phyloP scores from a whole-genome alignment of 2,888 invertebrate genomes.

The Eubasilissa splendida region DNA sequence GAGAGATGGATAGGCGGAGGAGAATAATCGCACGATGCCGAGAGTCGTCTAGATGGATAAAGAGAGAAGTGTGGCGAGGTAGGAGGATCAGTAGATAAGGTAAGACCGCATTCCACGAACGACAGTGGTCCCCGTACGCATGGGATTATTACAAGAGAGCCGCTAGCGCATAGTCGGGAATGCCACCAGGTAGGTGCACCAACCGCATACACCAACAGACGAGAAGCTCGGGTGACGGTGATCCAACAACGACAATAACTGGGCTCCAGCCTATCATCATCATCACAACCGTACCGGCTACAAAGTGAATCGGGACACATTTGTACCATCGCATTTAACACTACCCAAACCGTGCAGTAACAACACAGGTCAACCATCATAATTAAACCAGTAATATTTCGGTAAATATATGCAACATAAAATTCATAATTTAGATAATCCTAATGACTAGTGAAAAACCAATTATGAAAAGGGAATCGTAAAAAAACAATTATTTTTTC shows the following conservation, averaged over 20 bases:
- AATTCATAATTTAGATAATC: too few relatives aligned
- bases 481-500: too few relatives aligned
- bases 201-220: not conserved
- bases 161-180: conserved; percentile 10
- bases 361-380: too few relatives aligned
- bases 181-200: not conserved
- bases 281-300: too few relatives aligned
- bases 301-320: conserved; percentile 5
- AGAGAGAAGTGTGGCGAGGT: conserved; percentile 12
- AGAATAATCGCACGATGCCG: conserved; percentile 35
- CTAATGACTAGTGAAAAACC: too few relatives aligned
- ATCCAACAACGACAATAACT: not conserved
- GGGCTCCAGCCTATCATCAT: not conserved
- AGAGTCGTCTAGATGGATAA: conserved; percentile 11
- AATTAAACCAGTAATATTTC: too few relatives aligned
- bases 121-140: conserved; percentile 17
- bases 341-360: not conserved
- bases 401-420: too few relatives aligned
- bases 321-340: not conserved
- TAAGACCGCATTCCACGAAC: conserved; percentile 48
- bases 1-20: conserved; percentile 35
- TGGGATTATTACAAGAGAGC: conserved; percentile 36
- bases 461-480: too few relatives aligned
- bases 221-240: conserved; percentile 1
- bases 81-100: conserved; percentile 32